Evolutionary conservation across 2,888 invertebrate genomes (phyloP).

Genomic region (Steinernema hermaphroditum): DNA sequence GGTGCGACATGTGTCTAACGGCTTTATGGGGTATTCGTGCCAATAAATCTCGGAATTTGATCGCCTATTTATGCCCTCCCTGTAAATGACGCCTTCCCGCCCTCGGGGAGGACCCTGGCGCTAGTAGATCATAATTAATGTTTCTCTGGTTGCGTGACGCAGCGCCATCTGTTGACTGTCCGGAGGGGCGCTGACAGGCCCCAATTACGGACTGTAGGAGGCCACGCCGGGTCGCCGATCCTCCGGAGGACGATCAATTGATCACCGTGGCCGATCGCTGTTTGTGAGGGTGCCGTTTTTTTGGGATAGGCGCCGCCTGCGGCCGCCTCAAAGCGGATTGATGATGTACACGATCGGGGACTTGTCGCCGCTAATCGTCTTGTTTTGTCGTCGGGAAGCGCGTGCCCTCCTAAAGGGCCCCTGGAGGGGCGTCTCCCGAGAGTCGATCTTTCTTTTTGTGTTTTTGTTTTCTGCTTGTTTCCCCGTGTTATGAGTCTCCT

Average conservation of each 20-base stretch:
- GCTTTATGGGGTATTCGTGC: conserved; percentile 19
- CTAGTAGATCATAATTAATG: conserved; percentile 17
- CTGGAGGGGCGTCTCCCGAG: too few relatives aligned
- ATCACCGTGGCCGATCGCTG: not conserved
- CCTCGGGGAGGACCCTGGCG: not conserved
- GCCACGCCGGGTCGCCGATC: not conserved
- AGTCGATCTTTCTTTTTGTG: too few relatives aligned
- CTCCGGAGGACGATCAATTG: not conserved
- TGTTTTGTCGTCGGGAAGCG: conserved; percentile 5
- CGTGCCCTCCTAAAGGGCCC: too few relatives aligned
- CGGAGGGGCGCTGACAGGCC: not conserved
- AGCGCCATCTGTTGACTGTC: not conserved
- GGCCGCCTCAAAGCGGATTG: not conserved
- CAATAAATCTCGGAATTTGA: conserved; percentile 10
- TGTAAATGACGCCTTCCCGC: not conserved
- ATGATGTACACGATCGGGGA: conserved; percentile 26
- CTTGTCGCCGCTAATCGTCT: conserved; percentile 25
- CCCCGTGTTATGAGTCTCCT: too few relatives aligned
- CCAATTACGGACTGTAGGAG: not conserved
- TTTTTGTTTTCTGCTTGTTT: too few relatives aligned
- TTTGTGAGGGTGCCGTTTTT: conserved; percentile 8
- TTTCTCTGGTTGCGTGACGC: conserved; percentile 9
- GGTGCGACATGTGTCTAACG: conserved; percentile 12
- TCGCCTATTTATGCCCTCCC: not conserved
- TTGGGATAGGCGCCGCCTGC: not conserved